Percentiles rank a stretch among this genome's conserved stretches.
Evolutionary conservation across 1,140 invertebrate species (phyloP).

Genomic region (Pogonognathellus flavescens): DNA sequence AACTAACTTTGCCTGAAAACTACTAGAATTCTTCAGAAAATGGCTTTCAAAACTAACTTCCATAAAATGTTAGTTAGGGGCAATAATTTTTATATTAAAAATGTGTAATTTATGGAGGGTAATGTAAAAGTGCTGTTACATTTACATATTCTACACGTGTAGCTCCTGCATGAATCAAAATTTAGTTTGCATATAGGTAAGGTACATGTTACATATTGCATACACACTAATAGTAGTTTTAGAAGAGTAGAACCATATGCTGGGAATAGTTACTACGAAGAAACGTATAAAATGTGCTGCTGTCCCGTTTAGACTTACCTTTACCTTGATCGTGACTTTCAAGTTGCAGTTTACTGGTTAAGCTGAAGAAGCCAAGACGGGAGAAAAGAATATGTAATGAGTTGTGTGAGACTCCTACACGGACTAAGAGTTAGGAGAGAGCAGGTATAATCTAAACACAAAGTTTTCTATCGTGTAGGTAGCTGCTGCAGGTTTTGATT

Average conservation of each 20-base stretch:
- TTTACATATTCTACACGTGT: too few relatives aligned
- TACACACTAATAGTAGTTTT: background rate
- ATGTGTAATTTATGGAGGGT: too few relatives aligned
- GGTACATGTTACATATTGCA: too few relatives aligned
- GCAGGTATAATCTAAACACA: background rate
- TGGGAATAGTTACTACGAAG: background rate
- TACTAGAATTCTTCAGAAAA: too few relatives aligned
- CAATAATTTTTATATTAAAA: too few relatives aligned
- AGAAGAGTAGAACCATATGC: background rate
- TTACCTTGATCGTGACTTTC: conserved; percentile 29
- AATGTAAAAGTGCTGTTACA: too few relatives aligned
- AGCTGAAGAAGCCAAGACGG: background rate
- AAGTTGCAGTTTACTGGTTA: background rate
- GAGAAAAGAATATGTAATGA: conserved; percentile 8
- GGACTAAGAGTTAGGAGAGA: background rate
- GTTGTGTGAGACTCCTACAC: background rate
- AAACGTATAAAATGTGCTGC: background rate
- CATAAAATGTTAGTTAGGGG: too few relatives aligned
- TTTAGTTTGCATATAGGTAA: too few relatives aligned
- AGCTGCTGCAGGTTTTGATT: background rate
- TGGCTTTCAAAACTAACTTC: too few relatives aligned
- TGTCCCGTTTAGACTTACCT: background rate
- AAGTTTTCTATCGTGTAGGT: conserved; percentile 2
- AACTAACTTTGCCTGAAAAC: too few relatives aligned
- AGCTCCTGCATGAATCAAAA: too few relatives aligned